These are phyloP conservation scores for Sebastes minor DNA, from an alignment of 2,797 vertebrate species.

Conservation along the genomic window DNA sequence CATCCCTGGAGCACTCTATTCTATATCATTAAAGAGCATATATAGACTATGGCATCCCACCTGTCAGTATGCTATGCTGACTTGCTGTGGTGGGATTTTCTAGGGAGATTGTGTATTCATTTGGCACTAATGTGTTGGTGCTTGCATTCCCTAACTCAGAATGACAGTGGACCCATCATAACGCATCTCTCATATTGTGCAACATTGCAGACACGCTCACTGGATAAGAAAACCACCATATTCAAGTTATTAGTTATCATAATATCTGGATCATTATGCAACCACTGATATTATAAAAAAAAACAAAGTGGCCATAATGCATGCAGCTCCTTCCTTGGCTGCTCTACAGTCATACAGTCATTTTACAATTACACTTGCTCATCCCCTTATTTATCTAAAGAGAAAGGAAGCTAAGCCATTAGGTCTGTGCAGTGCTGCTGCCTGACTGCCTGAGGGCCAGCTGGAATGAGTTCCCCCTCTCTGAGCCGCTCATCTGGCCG, in stretches of 20 bases:
- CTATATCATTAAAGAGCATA: not conserved
- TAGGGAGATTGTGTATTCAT: conserved; percentile 42
- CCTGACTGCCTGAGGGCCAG: conserved; percentile 76
- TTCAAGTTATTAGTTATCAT: conserved; percentile 60
- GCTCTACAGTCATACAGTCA: conserved; percentile 49
- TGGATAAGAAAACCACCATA: conserved; percentile 40
- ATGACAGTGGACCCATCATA: conserved; percentile 53
- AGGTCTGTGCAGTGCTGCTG: conserved; percentile 67
- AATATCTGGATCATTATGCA: conserved; percentile 50
- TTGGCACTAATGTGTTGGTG: conserved; percentile 41
- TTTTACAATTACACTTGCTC: conserved; percentile 62
- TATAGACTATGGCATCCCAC: conserved; percentile 18
- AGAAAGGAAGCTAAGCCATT: conserved; percentile 67
- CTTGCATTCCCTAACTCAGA: conserved; percentile 62
- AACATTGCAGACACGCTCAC: conserved; percentile 50
- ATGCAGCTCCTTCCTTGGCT: conserved; percentile 53
- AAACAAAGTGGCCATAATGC: conserved; percentile 39
- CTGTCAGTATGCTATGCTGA: conserved; percentile 30
- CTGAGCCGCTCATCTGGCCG: conserved; percentile 81
- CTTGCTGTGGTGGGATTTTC: conserved; percentile 35
- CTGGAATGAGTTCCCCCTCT: conserved; percentile 78
- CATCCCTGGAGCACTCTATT: not conserved
- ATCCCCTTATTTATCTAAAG: conserved; percentile 74
- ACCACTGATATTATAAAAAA: conserved; percentile 24
- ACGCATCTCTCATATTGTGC: conserved; percentile 56